Evolutionary conservation across 1,140 invertebrate species (phyloP), one percentile per base, ranked within the genome.

Genomic region (Arctopsyche grandis): DNA sequence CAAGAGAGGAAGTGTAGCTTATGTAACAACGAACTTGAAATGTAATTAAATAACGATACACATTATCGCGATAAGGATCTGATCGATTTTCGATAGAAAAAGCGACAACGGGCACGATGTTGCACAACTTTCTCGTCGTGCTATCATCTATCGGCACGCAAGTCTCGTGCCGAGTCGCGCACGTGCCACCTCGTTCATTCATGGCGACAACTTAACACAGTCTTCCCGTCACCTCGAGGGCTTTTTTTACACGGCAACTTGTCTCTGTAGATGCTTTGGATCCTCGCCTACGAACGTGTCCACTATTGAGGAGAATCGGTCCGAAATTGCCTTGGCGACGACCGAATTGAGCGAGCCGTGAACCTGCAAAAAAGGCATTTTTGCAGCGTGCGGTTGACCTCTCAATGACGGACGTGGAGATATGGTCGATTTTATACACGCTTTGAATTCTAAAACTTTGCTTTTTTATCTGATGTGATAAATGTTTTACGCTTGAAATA

Each of bases 91-190:
- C 29, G 29, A 38, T 7, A n/a, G n/a, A 38, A 38, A 38, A 38
- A 38, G 29, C 29, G 29, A 38, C 29, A 38, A 1, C 7, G 29
- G 29, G 29, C 29, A 12, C 24, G 63, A 66, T 66, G 63, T 66
- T 66, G 63, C 63, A 66, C 63, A 66, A 66, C 63, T 66, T 66
- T 66, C 63, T 21, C 63, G 63, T 24, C 12, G 63, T 58, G 52
- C 21, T 58, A 21, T 48, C 9, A 48, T 21, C 24, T 16, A 66
- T 66, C 24, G 24, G 63, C 24, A 66, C 16, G 63, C 63, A 21
- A 26, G 63, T 26, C 63, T 56, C 14, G 52, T 56, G 52, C 10
- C 14, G 14, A 56, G 14, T 16, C 16, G 63, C 63, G 24, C 16
- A 12, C 22, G 63, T 24, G 10, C 22, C 16, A 66, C 63, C 63